These are phyloP conservation scores for Lucifuga dentata DNA, from an alignment of 2,113 vertebrate species.

Conservation along the genomic window DNA sequence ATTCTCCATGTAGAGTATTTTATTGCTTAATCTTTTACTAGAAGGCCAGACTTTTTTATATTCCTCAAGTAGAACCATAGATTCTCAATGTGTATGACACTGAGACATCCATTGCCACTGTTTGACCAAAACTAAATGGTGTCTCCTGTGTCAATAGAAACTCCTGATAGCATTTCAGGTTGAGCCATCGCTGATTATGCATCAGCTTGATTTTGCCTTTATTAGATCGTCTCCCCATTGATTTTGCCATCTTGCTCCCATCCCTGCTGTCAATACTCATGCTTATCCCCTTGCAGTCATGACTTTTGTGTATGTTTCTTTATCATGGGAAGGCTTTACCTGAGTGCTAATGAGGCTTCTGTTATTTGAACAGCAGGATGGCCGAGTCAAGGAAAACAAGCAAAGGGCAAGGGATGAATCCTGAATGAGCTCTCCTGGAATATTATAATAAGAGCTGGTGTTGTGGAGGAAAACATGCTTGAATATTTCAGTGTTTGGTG, in stretches of 20 bases:
- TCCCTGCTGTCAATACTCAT: constrained; percentile 42
- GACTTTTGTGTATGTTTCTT: constrained; percentile 50
- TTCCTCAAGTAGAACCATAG: background rate
- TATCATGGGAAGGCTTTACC: constrained; percentile 42
- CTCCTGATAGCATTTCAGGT: background rate
- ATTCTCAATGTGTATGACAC: background rate
- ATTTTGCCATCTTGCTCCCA: constrained; percentile 45
- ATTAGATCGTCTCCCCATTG: constrained; percentile 14
- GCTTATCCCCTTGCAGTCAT: constrained; percentile 33
- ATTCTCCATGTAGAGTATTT: background rate
- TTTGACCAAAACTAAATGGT: background rate
- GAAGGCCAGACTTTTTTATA: background rate
- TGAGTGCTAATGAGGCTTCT: constrained; percentile 51
- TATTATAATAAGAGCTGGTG: background rate
- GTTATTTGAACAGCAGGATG: constrained; percentile 42
- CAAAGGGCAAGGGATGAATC: constrained; percentile 36
- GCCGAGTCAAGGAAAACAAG: constrained; percentile 33
- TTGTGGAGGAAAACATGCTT: too few species aligned
- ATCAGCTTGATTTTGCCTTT: background rate
- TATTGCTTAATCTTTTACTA: background rate
- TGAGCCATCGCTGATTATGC: background rate
- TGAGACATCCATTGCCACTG: too few species aligned
- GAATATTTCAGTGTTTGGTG: too few species aligned
- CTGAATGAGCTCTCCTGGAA: constrained; percentile 30
- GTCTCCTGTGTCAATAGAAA: background rate